Conservation (phyloP, 64 coral and sea anemone genomes). For the Trachythela sp. region DNA sequence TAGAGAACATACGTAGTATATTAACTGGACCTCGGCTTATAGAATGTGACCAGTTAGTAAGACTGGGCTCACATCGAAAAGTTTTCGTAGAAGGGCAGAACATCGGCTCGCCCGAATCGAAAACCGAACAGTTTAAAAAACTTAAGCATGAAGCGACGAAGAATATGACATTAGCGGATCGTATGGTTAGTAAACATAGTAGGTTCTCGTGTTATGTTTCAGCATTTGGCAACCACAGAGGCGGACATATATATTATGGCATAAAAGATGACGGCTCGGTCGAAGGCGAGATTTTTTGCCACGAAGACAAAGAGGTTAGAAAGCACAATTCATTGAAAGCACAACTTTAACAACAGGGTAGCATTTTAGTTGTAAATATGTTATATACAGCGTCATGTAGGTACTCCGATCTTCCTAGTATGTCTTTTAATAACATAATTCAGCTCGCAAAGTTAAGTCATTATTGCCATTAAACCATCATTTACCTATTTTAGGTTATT, state of each 20-base stretch:
- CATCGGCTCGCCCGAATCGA: neutral
- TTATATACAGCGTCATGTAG: too few species aligned
- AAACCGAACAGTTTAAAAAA: neutral
- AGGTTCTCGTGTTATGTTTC: neutral
- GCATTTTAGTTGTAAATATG: too few species aligned
- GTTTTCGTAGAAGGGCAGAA: neutral
- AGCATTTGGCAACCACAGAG: neutral
- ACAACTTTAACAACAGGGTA: too few species aligned
- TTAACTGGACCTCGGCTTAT: neutral
- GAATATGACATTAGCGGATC: neutral
- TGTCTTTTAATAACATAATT: too few species aligned
- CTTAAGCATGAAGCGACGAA: neutral
- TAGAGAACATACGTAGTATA: neutral
- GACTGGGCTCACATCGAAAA: neutral
- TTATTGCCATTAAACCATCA: too few species aligned
- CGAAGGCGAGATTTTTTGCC: neutral
- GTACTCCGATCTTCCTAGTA: too few species aligned
- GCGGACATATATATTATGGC: conserved; percentile 7
- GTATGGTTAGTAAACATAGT: neutral
- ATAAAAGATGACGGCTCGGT: neutral
- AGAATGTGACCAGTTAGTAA: neutral
- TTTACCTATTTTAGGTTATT: too few species aligned
- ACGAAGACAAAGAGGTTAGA: neutral
- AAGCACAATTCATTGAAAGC: neutral
- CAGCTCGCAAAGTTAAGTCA: too few species aligned